Conservation (phyloP, 2,113 vertebrate species). For the Eurystomus gularis region DNA sequence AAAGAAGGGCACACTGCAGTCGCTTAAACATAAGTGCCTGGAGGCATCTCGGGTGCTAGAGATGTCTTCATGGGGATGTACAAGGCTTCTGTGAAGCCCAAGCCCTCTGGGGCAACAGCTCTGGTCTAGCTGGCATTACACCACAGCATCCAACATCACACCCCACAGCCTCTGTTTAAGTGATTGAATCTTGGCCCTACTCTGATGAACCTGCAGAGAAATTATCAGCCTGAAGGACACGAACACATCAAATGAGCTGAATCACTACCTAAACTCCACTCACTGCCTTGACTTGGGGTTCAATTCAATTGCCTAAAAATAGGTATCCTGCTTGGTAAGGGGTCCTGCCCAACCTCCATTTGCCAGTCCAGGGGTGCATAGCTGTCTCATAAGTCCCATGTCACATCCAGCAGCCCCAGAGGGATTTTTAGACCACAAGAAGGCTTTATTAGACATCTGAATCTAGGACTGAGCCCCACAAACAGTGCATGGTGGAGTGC, state of each 20-base stretch:
- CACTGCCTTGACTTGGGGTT: not conserved
- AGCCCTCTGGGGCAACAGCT: not conserved
- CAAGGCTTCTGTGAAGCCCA: not conserved
- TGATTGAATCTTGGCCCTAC: not conserved
- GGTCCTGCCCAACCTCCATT: not conserved
- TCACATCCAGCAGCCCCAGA: not conserved
- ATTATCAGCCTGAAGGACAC: not conserved
- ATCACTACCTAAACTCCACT: not conserved
- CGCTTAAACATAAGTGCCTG: not conserved
- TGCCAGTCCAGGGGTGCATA: not conserved
- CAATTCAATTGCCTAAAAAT: not conserved
- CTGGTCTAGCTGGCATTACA: not conserved
- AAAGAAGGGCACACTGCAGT: not conserved
- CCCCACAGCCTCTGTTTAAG: not conserved
- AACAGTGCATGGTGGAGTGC: rapidly evolving
- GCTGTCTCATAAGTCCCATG: not conserved
- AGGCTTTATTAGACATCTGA: not conserved
- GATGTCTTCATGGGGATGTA: not conserved
- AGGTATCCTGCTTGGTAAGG: not conserved
- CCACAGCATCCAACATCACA: not conserved
- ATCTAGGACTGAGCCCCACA: not conserved
- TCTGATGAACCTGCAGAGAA: not conserved
- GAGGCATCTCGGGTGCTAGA: not conserved
- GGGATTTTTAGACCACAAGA: not conserved
- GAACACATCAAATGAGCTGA: not conserved